These are phyloP conservation scores for Meloidogyne exigua DNA, from an alignment of 1,140 invertebrate genomes.

Conservation along the genomic window DNA sequence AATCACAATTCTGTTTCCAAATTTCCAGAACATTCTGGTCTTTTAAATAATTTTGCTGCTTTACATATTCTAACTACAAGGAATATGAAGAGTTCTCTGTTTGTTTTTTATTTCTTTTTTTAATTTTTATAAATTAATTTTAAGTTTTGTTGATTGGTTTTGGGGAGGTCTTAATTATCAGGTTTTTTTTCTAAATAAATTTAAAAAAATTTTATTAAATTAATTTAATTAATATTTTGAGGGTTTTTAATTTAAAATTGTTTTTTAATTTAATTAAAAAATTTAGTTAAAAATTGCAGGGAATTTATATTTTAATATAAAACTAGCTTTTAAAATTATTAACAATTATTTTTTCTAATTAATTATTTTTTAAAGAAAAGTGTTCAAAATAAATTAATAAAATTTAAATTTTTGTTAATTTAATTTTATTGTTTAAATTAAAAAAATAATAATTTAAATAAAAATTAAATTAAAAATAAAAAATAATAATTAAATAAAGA, in stretches of 20 bases:
- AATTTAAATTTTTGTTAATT: no score
- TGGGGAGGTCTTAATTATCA: constrained; percentile 64
- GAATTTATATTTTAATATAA: no score
- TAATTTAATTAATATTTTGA: background rate
- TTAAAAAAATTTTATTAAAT: no score
- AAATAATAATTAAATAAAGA: constrained; percentile 38
- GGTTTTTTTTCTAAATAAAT: constrained; percentile 35
- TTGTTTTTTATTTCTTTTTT: constrained; percentile 3
- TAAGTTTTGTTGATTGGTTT: constrained; percentile 59
- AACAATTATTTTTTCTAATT: no score
- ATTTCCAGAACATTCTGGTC: constrained; percentile 54
- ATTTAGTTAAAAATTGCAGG: no score
- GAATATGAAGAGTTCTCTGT: constrained; percentile 60
- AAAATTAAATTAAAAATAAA: background rate
- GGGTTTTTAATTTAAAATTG: background rate
- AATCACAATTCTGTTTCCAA: constrained; percentile 63
- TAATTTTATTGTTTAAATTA: no score
- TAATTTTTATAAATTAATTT: background rate
- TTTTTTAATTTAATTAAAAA: no score
- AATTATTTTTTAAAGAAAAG: no score
- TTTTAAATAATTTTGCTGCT: constrained; percentile 63
- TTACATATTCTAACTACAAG: constrained; percentile 63
- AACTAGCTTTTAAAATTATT: no score
- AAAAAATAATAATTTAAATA: no score
- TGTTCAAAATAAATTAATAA: no score